Percentiles rank a stretch among this genome's conserved stretches.
phyloP scores from a whole-genome alignment of 2,888 invertebrate genomes.

The Mimumesa dahlbomi region DNA sequence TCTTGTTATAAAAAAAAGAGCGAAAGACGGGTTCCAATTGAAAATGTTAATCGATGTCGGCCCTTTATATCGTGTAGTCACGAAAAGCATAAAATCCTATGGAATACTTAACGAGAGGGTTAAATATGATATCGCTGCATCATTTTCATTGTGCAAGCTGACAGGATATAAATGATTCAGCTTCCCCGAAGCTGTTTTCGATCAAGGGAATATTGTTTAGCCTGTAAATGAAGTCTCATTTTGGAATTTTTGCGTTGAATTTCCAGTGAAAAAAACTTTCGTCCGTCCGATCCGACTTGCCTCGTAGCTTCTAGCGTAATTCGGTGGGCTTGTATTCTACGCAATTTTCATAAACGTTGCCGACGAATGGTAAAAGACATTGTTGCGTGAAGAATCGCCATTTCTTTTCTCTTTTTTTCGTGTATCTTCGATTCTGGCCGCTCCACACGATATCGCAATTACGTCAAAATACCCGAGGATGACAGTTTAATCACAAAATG shows the following conservation, averaged over 20 bases:
- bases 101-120: constrained; percentile 20
- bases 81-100: constrained; percentile 20
- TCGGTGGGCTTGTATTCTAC: background rate
- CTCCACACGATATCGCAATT: constrained; percentile 24
- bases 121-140: constrained; percentile 24
- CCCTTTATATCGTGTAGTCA: background rate
- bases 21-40: background rate
- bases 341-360: constrained; percentile 29
- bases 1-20: background rate
- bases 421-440: background rate
- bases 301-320: background rate
- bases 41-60: constrained; percentile 13
- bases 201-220: background rate
- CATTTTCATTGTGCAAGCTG: constrained; percentile 22
- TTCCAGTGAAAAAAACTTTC: too few relatives aligned
- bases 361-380: constrained; percentile 22
- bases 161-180: constrained; percentile 28
- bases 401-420: background rate
- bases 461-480: constrained; percentile 14
- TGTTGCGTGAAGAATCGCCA: constrained; percentile 38
- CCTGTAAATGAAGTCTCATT: constrained; percentile 4
- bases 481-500: constrained; percentile 24
- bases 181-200: background rate
- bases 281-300: too few relatives aligned
- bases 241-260: background rate